Conservation (phyloP, 2,113 vertebrate genomes). For the Brienomyrus brachyistius region DNA sequence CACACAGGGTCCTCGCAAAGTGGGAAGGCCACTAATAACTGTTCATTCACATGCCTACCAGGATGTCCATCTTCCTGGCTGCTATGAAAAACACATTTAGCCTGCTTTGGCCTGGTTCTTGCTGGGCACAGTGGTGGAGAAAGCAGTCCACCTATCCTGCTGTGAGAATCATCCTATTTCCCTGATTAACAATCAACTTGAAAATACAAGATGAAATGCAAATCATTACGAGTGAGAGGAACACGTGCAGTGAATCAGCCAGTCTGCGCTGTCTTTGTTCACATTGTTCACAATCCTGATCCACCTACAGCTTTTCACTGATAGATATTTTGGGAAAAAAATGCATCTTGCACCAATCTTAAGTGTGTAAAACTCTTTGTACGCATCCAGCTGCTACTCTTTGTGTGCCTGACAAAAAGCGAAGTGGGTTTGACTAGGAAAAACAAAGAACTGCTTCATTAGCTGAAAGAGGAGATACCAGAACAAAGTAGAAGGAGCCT, state of each 20-base stretch:
- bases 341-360: background rate
- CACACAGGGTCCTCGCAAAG: background rate
- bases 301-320: constrained; percentile 5
- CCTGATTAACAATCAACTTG: background rate
- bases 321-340: background rate
- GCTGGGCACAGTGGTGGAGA: background rate
- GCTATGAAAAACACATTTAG: background rate
- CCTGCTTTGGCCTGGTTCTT: background rate
- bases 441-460: constrained; percentile 1
- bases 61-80: background rate
- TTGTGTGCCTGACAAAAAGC: constrained; percentile 3
- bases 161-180: background rate
- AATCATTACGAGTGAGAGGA: background rate
- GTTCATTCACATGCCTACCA: background rate
- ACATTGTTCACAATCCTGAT: background rate
- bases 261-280: background rate
- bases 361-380: background rate
- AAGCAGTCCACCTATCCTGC: background rate
- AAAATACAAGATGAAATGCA: background rate
- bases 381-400: background rate
- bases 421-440: background rate
- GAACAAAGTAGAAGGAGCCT: background rate
- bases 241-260: background rate
- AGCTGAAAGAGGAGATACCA: background rate
- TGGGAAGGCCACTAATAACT: background rate